phyloP scores from a whole-genome alignment of 2,797 vertebrate species.

The Avahi laniger region DNA sequence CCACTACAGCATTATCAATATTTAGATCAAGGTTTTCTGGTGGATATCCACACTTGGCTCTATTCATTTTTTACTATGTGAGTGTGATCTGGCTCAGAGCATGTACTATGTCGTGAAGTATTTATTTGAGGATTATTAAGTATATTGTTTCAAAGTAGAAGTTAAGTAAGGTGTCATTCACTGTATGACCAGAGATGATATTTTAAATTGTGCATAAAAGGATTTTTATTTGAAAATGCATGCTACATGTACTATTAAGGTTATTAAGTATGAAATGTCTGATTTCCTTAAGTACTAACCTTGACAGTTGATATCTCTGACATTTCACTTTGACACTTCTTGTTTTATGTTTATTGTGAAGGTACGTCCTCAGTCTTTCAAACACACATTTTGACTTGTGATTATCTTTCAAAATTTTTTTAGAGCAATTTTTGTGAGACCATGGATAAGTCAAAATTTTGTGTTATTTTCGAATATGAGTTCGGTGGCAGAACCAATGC shows the following conservation, averaged over 20 bases:
- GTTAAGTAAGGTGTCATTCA: background rate
- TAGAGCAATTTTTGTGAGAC: too few species aligned
- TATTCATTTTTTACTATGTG: constrained; percentile 6
- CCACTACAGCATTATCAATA: background rate
- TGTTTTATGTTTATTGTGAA: too few species aligned
- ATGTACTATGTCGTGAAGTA: background rate
- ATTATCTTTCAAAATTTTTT: too few species aligned
- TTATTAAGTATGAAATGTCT: too few species aligned
- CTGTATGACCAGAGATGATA: background rate
- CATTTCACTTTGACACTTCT: too few species aligned
- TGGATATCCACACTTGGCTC: background rate
- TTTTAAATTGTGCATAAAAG: background rate
- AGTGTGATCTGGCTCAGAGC: background rate
- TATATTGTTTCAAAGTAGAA: background rate
- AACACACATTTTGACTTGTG: too few species aligned
- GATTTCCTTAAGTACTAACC: too few species aligned
- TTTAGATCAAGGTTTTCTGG: constrained; percentile 45
- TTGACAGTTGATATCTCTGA: too few species aligned
- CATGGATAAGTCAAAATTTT: too few species aligned
- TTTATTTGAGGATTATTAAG: constrained; percentile 24
- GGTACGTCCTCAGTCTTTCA: too few species aligned
- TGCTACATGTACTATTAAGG: background rate
- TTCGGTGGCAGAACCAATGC: too few species aligned
- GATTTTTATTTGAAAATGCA: constrained; percentile 28
- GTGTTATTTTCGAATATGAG: too few species aligned